Conservation (phyloP, 35 echinoderm and acorn worm species). For the Ophioderma brevispina region DNA sequence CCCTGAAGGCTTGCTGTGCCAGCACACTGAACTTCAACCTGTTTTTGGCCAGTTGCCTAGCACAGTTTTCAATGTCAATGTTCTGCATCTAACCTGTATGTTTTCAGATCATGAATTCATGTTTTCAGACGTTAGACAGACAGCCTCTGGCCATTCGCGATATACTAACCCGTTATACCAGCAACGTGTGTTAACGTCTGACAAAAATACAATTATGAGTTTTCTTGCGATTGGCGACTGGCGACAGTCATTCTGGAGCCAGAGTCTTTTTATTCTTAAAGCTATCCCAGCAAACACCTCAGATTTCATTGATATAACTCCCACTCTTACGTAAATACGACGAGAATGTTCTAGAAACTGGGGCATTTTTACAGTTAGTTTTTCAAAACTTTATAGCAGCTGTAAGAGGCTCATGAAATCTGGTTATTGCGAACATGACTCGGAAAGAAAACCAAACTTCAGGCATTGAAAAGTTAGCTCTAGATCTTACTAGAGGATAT, state of each 20-base stretch:
- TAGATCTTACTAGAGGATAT: too few relatives aligned
- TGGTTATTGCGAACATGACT: too few relatives aligned
- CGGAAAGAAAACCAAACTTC: too few relatives aligned
- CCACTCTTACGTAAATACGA: neutral
- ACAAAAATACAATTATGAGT: neutral
- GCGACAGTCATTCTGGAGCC: neutral
- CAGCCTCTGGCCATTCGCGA: neutral
- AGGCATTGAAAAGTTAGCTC: too few relatives aligned
- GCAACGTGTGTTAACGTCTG: neutral
- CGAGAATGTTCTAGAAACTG: neutral
- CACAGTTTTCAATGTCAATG: neutral
- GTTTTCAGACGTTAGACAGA: neutral
- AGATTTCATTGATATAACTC: neutral
- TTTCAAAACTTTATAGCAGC: too few relatives aligned
- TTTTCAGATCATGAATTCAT: conserved; percentile 15
- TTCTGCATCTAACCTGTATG: neutral
- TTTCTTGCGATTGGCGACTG: neutral
- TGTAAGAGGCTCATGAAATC: too few relatives aligned
- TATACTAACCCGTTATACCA: neutral
- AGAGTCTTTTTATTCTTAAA: neutral
- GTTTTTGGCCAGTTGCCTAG: neutral
- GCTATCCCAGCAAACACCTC: neutral
- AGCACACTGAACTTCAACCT: neutral
- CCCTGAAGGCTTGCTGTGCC: neutral
- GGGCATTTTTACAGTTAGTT: neutral